Evolutionary conservation across 2,888 invertebrate species (phyloP).

Genomic region (Andrena dorsata): DNA sequence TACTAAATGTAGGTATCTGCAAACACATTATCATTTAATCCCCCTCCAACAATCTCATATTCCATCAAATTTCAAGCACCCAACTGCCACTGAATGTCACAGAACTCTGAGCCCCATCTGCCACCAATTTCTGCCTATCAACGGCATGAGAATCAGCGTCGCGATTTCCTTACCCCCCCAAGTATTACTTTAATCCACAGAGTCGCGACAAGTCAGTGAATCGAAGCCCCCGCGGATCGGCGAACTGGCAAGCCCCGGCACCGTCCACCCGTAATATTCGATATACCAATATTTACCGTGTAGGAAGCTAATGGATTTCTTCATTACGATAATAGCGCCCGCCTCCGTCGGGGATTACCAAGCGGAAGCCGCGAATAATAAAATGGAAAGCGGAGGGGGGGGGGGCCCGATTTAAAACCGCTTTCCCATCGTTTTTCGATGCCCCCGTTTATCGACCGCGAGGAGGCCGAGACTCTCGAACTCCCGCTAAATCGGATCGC

Average conservation of each 20-base stretch:
- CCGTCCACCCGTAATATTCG: slow-evolving; percentile 47
- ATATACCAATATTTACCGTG: slow-evolving; percentile 62
- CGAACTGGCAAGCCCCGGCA: background rate
- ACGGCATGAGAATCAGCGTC: slow-evolving; percentile 14
- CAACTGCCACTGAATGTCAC: background rate
- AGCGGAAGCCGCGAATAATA: slow-evolving; percentile 45
- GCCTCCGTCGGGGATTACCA: slow-evolving; percentile 42
- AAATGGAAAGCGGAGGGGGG: slow-evolving; percentile 20
- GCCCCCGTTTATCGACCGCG: slow-evolving; percentile 15
- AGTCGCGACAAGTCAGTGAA: background rate
- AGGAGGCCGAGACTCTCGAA: background rate
- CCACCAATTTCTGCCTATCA: background rate
- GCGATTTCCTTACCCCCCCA: background rate
- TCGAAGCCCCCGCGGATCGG: slow-evolving; percentile 23
- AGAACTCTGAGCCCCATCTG: slow-evolving; percentile 1
- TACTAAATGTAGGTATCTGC: no score
- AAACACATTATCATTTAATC: no score
- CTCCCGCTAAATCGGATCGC: background rate
- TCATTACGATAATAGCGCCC: slow-evolving; percentile 65
- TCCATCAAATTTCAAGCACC: no score
- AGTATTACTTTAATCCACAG: background rate
- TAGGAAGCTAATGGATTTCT: slow-evolving; percentile 68
- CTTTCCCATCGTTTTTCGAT: slow-evolving; percentile 33
- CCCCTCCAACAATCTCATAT: no score
- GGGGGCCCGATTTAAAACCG: slow-evolving; percentile 37